These are phyloP conservation scores for Xiphorhynchus erythropygius DNA, from an alignment of 2,797 vertebrate genomes.

Conservation along the genomic window DNA sequence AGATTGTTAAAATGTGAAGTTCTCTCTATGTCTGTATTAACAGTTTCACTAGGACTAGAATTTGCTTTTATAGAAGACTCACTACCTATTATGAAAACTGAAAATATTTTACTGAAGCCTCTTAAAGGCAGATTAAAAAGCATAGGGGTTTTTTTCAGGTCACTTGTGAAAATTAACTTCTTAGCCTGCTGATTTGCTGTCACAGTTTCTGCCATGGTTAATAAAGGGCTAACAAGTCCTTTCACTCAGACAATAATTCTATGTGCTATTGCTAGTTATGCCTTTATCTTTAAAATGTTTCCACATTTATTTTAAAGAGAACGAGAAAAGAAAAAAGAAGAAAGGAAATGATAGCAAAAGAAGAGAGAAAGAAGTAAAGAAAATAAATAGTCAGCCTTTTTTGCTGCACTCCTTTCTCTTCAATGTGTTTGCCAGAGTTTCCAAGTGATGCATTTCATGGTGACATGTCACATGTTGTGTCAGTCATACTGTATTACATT, in stretches of 20 bases:
- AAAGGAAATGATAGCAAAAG: background rate
- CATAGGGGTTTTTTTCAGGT: background rate
- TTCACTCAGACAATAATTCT: background rate
- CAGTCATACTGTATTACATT: slow-evolving; percentile 46
- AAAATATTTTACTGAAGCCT: background rate
- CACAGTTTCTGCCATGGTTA: background rate
- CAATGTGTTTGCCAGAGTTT: slow-evolving; percentile 32
- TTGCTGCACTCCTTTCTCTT: background rate
- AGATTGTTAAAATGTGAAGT: background rate
- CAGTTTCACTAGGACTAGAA: background rate
- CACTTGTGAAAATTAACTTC: background rate
- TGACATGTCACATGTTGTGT: slow-evolving; percentile 63
- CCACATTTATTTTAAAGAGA: background rate
- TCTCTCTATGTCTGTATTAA: background rate
- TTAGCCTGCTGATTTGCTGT: slow-evolving; percentile 18
- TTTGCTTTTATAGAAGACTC: background rate
- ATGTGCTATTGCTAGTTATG: background rate
- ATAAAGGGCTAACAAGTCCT: background rate
- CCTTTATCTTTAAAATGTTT: background rate
- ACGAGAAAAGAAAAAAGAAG: background rate
- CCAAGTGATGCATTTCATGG: background rate
- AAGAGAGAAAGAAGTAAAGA: background rate
- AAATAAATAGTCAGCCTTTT: background rate
- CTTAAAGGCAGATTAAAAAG: slow-evolving; percentile 15
- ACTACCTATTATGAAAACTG: background rate